A percentile compares a stretch with the other conserved stretches of the same genome.
Conservation (phyloP, 2,888 invertebrate genomes). For the Odontomyia ornata region DNA sequence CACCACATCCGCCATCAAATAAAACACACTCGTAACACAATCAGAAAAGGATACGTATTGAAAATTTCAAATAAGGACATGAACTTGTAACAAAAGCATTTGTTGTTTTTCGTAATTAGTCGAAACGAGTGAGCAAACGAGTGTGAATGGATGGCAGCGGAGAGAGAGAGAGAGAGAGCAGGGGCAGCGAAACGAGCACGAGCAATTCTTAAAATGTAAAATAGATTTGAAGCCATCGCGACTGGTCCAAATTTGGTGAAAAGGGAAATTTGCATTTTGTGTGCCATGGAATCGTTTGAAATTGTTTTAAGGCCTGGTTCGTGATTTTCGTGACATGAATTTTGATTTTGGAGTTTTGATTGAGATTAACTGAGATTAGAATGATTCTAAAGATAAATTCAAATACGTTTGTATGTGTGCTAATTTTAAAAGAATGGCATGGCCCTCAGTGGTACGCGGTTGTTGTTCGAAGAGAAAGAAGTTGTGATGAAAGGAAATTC, state of each 20-base stretch:
- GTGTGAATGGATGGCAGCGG: too few species aligned
- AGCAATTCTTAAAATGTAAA: constrained; percentile 12
- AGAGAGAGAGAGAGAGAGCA: too few species aligned
- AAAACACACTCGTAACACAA: not conserved
- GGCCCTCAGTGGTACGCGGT: too few species aligned
- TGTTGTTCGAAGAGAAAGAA: too few species aligned
- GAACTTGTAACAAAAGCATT: not conserved
- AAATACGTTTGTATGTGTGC: too few species aligned
- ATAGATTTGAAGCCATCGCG: not conserved
- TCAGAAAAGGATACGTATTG: constrained; percentile 33
- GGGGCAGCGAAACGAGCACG: too few species aligned
- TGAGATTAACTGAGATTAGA: constrained; percentile 37
- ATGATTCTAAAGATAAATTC: not conserved
- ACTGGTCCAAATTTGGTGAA: not conserved
- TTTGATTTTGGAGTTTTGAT: constrained; percentile 33
- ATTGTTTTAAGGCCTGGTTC: constrained; percentile 21
- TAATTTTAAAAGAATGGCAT: too few species aligned
- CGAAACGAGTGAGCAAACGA: not conserved
- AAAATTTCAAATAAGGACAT: constrained; percentile 18
- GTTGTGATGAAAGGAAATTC: not conserved
- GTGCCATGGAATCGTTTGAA: not conserved
- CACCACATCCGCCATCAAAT: constrained; percentile 3
- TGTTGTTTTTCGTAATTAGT: constrained; percentile 29
- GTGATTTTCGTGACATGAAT: constrained; percentile 35
- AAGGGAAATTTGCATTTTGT: constrained; percentile 23